These are phyloP conservation scores for Hoplostethus atlanticus DNA, from an alignment of 2,797 vertebrate genomes.

Conservation along the genomic window DNA sequence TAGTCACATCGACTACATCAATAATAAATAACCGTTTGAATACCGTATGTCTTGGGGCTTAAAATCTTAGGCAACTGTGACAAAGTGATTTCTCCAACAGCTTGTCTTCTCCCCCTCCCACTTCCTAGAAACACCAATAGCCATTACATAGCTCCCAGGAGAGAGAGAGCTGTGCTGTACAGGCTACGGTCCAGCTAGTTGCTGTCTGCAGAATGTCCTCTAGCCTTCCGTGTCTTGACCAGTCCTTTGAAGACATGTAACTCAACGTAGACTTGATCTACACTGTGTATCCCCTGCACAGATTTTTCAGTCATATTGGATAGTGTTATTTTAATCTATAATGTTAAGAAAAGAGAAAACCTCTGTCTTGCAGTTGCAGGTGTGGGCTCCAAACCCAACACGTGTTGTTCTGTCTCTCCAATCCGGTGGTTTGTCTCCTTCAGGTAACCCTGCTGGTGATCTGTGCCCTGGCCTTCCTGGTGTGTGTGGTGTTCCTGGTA, in stretches of 20 bases:
- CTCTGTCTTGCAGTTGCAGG: too few relatives aligned
- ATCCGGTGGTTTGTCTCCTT: constrained; percentile 15
- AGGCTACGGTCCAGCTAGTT: constrained; percentile 34
- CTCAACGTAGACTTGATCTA: not conserved
- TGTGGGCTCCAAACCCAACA: too few relatives aligned
- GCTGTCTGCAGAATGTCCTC: constrained; percentile 29
- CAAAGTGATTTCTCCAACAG: constrained; percentile 43
- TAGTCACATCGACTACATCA: not conserved
- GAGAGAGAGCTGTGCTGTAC: constrained; percentile 54
- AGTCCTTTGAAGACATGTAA: not conserved
- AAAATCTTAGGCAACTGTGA: constrained; percentile 28
- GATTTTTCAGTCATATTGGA: not conserved
- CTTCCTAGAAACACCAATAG: constrained; percentile 54
- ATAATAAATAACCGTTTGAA: constrained; percentile 9
- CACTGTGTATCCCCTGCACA: not conserved
- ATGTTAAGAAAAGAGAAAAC: not conserved
- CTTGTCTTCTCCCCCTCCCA: constrained; percentile 30
- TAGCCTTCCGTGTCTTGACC: not conserved
- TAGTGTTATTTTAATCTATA: not conserved
- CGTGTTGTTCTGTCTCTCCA: too few relatives aligned
- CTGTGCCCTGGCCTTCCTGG: constrained; percentile 94
- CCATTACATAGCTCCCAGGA: constrained; percentile 67
- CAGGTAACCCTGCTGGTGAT: constrained; percentile 95
- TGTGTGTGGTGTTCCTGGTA: constrained; percentile 95
- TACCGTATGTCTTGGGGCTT: not conserved